A percentile compares a stretch with the other conserved stretches of the same genome.
phyloP scores from a whole-genome alignment of 2,797 vertebrate genomes.

The Chiloscyllium punctatum region DNA sequence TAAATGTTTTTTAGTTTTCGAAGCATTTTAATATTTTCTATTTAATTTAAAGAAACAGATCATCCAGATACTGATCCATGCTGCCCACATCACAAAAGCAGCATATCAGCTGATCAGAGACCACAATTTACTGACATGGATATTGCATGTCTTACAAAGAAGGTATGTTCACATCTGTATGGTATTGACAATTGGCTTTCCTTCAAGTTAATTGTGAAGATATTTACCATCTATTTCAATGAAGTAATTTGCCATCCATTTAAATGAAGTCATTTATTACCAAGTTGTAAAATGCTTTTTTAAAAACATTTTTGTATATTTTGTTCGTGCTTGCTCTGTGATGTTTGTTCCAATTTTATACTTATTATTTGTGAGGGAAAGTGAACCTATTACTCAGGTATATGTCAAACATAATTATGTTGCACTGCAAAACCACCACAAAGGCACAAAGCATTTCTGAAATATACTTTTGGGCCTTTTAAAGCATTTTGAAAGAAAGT shows the following conservation, averaged over 20 bases:
- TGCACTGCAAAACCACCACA: background rate
- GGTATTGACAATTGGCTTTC: background rate
- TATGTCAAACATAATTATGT: background rate
- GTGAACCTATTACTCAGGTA: background rate
- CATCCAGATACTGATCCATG: conserved; percentile 67
- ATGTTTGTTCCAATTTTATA: background rate
- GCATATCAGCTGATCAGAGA: conserved; percentile 75
- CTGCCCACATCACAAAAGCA: conserved; percentile 64
- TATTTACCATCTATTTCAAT: background rate
- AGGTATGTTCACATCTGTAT: conserved; percentile 52
- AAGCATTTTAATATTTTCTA: background rate
- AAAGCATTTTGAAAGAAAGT: background rate
- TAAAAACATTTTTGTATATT: background rate
- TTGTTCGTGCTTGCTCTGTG: background rate
- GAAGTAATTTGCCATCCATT: background rate
- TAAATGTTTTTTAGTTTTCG: background rate
- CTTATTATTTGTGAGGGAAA: background rate
- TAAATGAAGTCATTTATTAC: background rate
- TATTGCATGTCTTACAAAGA: conserved; percentile 66
- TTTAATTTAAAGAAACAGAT: conserved; percentile 64
- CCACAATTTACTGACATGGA: conserved; percentile 78
- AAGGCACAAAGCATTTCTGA: background rate
- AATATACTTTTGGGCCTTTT: background rate
- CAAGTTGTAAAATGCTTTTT: background rate
- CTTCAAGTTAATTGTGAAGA: background rate